A percentile compares a stretch with the other conserved stretches of the same genome.
Evolutionary conservation across 2,888 invertebrate genomes (phyloP).

Genomic region (Drosophila lacicola): DNA sequence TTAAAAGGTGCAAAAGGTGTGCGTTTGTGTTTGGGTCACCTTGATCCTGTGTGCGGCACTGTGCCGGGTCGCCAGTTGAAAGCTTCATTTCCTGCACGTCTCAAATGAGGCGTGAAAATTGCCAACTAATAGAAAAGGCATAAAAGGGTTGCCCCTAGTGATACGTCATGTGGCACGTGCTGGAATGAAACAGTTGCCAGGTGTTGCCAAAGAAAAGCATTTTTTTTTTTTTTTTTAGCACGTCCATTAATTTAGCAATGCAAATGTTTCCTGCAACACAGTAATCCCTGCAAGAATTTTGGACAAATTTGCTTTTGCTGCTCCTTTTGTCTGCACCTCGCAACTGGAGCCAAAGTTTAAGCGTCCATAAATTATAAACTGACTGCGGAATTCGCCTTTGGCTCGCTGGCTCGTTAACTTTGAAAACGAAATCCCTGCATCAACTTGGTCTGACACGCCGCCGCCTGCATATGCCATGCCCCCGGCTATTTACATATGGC

Average conservation of each 20-base stretch:
- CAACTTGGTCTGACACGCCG: slow-evolving; percentile 40
- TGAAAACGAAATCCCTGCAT: slow-evolving; percentile 56
- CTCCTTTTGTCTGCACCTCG: slow-evolving; percentile 33
- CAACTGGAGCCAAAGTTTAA: slow-evolving; percentile 51
- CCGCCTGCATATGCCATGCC: slow-evolving; percentile 52
- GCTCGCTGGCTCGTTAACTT: slow-evolving; percentile 63
- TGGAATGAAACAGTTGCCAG: slow-evolving; percentile 30
- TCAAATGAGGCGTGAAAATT: slow-evolving; percentile 70
- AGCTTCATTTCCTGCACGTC: slow-evolving; percentile 48
- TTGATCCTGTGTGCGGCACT: slow-evolving; percentile 37
- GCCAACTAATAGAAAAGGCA: slow-evolving; percentile 67
- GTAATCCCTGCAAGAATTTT: slow-evolving; percentile 43
- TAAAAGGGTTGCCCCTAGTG: slow-evolving; percentile 58
- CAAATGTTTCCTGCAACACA: slow-evolving; percentile 36
- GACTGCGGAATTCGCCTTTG: slow-evolving; percentile 54
- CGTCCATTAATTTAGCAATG: slow-evolving; percentile 45
- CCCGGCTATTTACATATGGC: slow-evolving; percentile 23
- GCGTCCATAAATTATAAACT: slow-evolving; percentile 72
- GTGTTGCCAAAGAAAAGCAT: slow-evolving; percentile 30
- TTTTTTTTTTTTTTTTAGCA: slow-evolving; percentile 50
- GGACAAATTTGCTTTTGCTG: slow-evolving; percentile 39
- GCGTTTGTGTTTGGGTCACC: slow-evolving; percentile 39
- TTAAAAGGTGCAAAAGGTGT: slow-evolving; percentile 47
- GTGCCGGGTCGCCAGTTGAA: slow-evolving; percentile 43
- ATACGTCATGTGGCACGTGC: slow-evolving; percentile 50